Base-by-base conservation (phyloP, 2,797 vertebrate species). In the Astyanax mexicanus region DNA sequence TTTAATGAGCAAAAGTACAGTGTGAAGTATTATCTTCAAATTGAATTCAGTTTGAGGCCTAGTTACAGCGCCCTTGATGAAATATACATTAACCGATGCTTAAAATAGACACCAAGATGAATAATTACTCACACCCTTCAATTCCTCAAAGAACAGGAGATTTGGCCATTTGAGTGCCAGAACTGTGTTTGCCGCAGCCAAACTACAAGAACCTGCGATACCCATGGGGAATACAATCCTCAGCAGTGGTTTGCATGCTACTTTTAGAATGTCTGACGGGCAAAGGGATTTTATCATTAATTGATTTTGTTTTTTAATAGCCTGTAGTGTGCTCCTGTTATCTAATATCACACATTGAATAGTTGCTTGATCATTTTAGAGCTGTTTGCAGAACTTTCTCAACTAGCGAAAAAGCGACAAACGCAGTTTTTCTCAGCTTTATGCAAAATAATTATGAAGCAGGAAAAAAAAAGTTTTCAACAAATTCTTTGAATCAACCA, bases 101-200 rank as follows among this genome's bases (percentile, higher is more conserved):
- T 88, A 82, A 90, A 92, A 91, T 88, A 89, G 84, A 88, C 84
- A 84, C 73, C 65, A 83, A 85, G 80, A 88, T 90, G 89, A 92
- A 91, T 90, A 86, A 90, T 91, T 90, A 86, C 85, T 83, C 80
- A 89, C 86, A 88, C 19, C 12, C 42, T 67, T 47, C 21, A 47
- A 1, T 55, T 57, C 19, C 15, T 35, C 27, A 15, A 84, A 90
- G 86, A 89, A 87, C 77, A 75, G 84, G 19, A 42, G 42, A 45
- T 51, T 32, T 52, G 49, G 62, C 40, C 23, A 17, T 29, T 8
- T 42, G 38, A 58, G 7, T 35, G 10, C 29, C 7, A 54, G 55
- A 6, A 6, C 55, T 19, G 25, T 25, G 4, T 0, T n/a, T 29
- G 23, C 5, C 13, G 7, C 4, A 13, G 25, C 23, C 52, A 27